A percentile compares a stretch with the other conserved stretches of the same genome.
Conservation (phyloP, 30 jellyfish, hydroid and myxozoan species). For the Catostylus mosaicus region DNA sequence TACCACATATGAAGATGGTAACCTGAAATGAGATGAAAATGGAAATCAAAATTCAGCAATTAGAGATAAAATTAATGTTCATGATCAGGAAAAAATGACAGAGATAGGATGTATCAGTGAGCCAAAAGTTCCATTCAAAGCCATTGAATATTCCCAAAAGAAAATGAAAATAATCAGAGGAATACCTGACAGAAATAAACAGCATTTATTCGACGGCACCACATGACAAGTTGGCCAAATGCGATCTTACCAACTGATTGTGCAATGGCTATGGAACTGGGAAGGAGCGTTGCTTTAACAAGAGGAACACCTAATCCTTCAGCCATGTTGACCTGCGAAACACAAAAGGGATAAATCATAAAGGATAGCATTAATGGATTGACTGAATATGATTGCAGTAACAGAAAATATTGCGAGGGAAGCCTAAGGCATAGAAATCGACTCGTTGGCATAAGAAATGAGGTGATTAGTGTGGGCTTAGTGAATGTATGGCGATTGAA, state of each 20-base stretch:
- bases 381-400: too few species aligned
- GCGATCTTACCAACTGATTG: slow-evolving; percentile 66
- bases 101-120: too few species aligned
- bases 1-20: slow-evolving; percentile 38
- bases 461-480: too few species aligned
- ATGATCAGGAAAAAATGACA: too few species aligned
- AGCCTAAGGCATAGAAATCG: too few species aligned
- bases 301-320: slow-evolving; percentile 59
- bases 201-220: slow-evolving; percentile 40
- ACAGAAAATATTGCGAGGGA: too few species aligned
- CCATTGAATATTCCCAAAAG: too few species aligned
- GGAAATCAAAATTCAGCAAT: background rate
- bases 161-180: background rate
- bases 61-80: too few species aligned
- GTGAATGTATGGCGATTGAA: too few species aligned
- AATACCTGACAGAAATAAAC: slow-evolving; percentile 47
- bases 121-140: too few species aligned
- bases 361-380: background rate
- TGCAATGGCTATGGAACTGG: slow-evolving; percentile 58
- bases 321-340: slow-evolving; percentile 72
- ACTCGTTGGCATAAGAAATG: too few species aligned
- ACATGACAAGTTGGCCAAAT: slow-evolving; percentile 54
- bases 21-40: slow-evolving; percentile 16
- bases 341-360: background rate
- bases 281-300: slow-evolving; percentile 70